Percentiles rank a stretch among this genome's conserved stretches.
These are phyloP conservation scores for Musca vetustissima DNA, from an alignment of 1,140 invertebrate genomes.

Conservation along the genomic window DNA sequence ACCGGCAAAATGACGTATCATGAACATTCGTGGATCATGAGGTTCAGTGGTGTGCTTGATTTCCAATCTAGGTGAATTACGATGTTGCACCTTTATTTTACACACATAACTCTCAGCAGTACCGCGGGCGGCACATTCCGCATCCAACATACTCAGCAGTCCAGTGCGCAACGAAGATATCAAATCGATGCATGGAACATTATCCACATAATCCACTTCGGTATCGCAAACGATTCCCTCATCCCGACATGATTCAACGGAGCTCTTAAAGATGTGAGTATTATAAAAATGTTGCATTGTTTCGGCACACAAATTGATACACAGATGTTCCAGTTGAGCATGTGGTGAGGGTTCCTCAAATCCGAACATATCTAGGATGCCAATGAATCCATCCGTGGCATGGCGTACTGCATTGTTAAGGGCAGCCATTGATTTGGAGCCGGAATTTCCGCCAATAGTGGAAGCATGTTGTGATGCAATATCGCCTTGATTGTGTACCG, in stretches of 20 bases:
- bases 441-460: slow-evolving; percentile 75
- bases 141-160: slow-evolving; percentile 87
- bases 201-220: slow-evolving; percentile 92
- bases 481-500: slow-evolving; percentile 84
- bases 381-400: slow-evolving; percentile 93
- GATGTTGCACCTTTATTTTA: slow-evolving; percentile 83
- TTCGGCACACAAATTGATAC: slow-evolving; percentile 93
- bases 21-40: slow-evolving; percentile 79
- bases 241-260: slow-evolving; percentile 89
- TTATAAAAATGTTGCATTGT: slow-evolving; percentile 98
- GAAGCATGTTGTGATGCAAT: slow-evolving; percentile 85
- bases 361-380: slow-evolving; percentile 94
- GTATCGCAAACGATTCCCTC: slow-evolving; percentile 90
- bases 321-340: slow-evolving; percentile 88
- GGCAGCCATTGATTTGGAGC: slow-evolving; percentile 88
- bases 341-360: slow-evolving; percentile 87
- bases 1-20: slow-evolving; percentile 90
- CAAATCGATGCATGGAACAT: slow-evolving; percentile 93
- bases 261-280: slow-evolving; percentile 93
- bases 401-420: slow-evolving; percentile 89
- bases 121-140: slow-evolving; percentile 86
- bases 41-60: slow-evolving; percentile 59
- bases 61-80: slow-evolving; percentile 67
- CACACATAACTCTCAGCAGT: slow-evolving; percentile 86
- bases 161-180: slow-evolving; percentile 91